Conservation (phyloP, 2,888 invertebrate genomes). For the Athalia cordata region DNA sequence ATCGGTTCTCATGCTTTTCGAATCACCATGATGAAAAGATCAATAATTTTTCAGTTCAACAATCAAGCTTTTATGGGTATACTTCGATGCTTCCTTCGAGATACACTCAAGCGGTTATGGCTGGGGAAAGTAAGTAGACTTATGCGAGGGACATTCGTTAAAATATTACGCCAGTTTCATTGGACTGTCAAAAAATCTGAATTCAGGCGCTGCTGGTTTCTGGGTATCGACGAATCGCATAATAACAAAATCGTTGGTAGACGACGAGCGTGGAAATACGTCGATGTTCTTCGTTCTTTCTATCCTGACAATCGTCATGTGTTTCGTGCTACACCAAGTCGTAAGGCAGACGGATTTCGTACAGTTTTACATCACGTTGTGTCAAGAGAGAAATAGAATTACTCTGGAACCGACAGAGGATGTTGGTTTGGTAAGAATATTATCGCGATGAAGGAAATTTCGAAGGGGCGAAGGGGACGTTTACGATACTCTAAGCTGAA, state of each 20-base stretch:
- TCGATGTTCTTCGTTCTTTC: constrained; percentile 91
- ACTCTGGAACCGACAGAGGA: constrained; percentile 91
- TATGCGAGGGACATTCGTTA: too few relatives aligned
- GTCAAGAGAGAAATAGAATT: constrained; percentile 85
- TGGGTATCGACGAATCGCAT: constrained; percentile 91
- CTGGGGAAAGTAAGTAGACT: constrained; percentile 87
- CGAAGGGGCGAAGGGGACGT: too few relatives aligned
- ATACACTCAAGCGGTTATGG: constrained; percentile 96
- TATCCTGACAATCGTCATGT: constrained; percentile 83
- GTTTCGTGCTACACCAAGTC: constrained; percentile 86
- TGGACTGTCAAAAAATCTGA: not conserved
- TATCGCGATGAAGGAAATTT: not conserved
- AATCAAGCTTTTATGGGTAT: constrained; percentile 95
- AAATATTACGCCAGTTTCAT: not conserved
- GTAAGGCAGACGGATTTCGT: constrained; percentile 89
- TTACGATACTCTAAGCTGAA: not conserved
- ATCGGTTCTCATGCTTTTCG: too few relatives aligned
- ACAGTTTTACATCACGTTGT: constrained; percentile 86
- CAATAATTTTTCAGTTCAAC: constrained; percentile 80
- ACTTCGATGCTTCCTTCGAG: constrained; percentile 94
- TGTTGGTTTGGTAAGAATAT: constrained; percentile 81
- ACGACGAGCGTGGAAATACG: constrained; percentile 87
- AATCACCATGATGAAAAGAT: constrained; percentile 3
- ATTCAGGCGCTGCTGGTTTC: constrained; percentile 88
- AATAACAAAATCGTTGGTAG: constrained; percentile 85